Conservation (phyloP, 2,113 vertebrate genomes). For the Calyptommatus sinebrachiatus region DNA sequence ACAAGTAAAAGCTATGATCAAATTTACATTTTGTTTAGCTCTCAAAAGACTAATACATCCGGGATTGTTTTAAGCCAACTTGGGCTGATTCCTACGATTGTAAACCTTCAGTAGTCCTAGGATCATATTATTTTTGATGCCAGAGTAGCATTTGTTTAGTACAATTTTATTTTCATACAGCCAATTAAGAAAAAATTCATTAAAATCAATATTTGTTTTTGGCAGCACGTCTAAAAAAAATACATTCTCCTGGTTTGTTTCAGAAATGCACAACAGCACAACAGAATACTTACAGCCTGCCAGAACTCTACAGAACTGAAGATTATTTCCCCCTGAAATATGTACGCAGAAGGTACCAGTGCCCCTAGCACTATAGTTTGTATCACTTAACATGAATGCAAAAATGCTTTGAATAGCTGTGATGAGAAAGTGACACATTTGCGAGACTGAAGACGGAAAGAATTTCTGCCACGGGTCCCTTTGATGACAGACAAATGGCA, state of each 20-base stretch:
- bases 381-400: conserved; percentile 9
- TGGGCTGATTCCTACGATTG: not conserved
- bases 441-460: not conserved
- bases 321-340: conserved; percentile 47
- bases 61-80: not conserved
- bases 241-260: conserved; percentile 32
- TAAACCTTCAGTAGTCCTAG: not conserved
- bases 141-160: not conserved
- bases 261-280: conserved; percentile 40
- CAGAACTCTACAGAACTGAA: conserved; percentile 46
- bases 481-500: not conserved
- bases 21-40: not conserved
- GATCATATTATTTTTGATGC: not conserved
- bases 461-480: not conserved
- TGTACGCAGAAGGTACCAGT: not conserved
- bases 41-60: too few species aligned
- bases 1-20: not conserved
- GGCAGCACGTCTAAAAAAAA: not conserved
- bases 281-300: conserved; percentile 19
- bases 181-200: too few species aligned
- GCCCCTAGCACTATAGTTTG: not conserved
- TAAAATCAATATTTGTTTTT: too few species aligned
- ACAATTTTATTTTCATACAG: too few species aligned
- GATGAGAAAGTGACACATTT: not conserved
- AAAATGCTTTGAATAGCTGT: not conserved